phyloP scores from a whole-genome alignment of 2,113 vertebrate species.

The Procavia capensis region DNA sequence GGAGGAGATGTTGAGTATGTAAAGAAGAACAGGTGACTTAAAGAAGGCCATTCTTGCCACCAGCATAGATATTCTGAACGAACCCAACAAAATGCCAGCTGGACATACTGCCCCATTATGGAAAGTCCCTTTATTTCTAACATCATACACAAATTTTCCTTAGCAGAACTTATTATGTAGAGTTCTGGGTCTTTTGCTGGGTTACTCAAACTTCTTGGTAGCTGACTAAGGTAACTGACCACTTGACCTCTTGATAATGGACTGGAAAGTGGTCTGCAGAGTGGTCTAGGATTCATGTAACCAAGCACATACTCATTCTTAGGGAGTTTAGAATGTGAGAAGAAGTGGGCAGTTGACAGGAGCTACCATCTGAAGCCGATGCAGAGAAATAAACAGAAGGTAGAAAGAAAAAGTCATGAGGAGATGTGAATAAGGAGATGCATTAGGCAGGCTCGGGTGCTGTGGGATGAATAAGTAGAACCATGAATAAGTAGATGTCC shows the following conservation, averaged over 20 bases:
- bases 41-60: not conserved
- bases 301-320: not conserved
- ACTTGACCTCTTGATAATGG: not conserved
- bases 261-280: not conserved
- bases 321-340: not conserved
- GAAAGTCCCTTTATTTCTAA: not conserved
- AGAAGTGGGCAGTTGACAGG: not conserved
- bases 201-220: not conserved
- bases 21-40: not conserved
- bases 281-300: not conserved
- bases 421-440: too few species aligned
- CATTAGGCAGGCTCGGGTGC: too few species aligned
- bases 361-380: not conserved
- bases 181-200: not conserved
- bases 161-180: not conserved
- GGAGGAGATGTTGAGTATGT: not conserved
- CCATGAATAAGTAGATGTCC: not conserved
- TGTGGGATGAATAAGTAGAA: not conserved
- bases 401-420: not conserved
- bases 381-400: not conserved
- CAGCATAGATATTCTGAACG: not conserved
- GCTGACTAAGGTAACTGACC: not conserved
- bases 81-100: not conserved
- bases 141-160: not conserved
- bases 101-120: accelerated